Conservation (phyloP, 2,797 vertebrate genomes). For the Gymnopithys bicolor region DNA sequence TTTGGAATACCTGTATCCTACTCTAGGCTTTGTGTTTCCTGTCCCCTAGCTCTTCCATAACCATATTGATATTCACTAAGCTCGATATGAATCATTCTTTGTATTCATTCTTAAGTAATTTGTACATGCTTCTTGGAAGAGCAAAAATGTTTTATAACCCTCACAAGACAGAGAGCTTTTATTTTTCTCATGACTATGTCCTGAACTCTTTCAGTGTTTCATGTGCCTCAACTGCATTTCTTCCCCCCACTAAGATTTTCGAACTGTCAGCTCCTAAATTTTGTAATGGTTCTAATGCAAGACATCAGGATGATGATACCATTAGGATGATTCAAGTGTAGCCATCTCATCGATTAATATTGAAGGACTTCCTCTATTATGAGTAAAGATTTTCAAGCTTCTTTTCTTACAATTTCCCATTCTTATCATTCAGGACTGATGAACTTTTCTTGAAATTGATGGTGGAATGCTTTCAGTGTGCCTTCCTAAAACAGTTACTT, state of each 20-base stretch:
- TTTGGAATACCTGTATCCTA: not conserved
- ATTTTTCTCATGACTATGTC: not conserved
- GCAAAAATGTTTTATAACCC: not conserved
- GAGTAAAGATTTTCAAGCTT: slow-evolving; percentile 15
- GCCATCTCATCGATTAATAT: slow-evolving; percentile 46
- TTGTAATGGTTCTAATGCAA: slow-evolving; percentile 45
- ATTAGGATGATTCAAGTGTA: slow-evolving; percentile 36
- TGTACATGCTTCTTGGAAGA: not conserved
- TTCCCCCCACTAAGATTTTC: not conserved
- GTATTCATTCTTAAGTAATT: not conserved
- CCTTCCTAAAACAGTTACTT: not conserved
- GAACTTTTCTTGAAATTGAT: not conserved
- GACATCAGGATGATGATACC: not conserved
- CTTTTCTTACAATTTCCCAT: slow-evolving; percentile 30
- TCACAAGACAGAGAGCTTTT: not conserved
- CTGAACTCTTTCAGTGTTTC: not conserved
- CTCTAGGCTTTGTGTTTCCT: not conserved
- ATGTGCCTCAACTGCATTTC: not conserved
- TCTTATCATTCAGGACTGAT: not conserved
- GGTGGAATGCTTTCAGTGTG: not conserved
- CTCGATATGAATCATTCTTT: not conserved
- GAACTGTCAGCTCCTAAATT: slow-evolving; percentile 20
- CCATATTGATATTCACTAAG: not conserved
- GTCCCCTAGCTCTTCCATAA: not conserved
- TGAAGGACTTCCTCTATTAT: slow-evolving; percentile 39